Percentiles rank a stretch among this genome's conserved stretches.
These are phyloP conservation scores for Phortica magna DNA, from an alignment of 2,888 invertebrate species.

Conservation along the genomic window DNA sequence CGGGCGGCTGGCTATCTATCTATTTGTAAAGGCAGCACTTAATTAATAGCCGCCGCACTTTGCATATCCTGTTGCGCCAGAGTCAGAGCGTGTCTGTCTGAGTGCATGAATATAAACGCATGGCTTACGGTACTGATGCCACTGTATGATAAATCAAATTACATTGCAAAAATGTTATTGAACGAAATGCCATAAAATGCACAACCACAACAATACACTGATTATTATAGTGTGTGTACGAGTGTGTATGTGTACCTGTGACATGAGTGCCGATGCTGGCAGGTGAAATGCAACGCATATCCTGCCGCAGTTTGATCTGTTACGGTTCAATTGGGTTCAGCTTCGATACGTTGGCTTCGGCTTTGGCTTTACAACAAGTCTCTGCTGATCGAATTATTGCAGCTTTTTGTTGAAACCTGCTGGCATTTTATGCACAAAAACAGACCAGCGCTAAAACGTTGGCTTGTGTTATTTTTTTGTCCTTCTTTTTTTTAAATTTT, in stretches of 20 bases:
- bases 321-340: no score
- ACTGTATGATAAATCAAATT: slow-evolving; percentile 60
- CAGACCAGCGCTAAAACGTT: no score
- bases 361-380: slow-evolving; percentile 7
- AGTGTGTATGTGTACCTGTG: background rate
- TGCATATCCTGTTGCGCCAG: slow-evolving; percentile 26
- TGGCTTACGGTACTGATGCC: no score
- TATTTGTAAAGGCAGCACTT: slow-evolving; percentile 42
- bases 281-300: background rate
- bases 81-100: slow-evolving; percentile 16
- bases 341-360: no score
- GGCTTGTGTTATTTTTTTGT: background rate
- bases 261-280: background rate
- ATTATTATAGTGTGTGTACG: slow-evolving; percentile 51
- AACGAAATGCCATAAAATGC: slow-evolving; percentile 67
- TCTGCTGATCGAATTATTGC: slow-evolving; percentile 16
- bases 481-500: background rate
- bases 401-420: no score
- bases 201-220: slow-evolving; percentile 68
- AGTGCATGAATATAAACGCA: background rate
- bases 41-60: slow-evolving; percentile 59
- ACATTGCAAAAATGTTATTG: slow-evolving; percentile 50
- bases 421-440: no score
- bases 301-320: no score
- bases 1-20: no score